Evolutionary conservation across 2,113 vertebrate species (phyloP).

Genomic region (Notarius quadriscutis): DNA sequence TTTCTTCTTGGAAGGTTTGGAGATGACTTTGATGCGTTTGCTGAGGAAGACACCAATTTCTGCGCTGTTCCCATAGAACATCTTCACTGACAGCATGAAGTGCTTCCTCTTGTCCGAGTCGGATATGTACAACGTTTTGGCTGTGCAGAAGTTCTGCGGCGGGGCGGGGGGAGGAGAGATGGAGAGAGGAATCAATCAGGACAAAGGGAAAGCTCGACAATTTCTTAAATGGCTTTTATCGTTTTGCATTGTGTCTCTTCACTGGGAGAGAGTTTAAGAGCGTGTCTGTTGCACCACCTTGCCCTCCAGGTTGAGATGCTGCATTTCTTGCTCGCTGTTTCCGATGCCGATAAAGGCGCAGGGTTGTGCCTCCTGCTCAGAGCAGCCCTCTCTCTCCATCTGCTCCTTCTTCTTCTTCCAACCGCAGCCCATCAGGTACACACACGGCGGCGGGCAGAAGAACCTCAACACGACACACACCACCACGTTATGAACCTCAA

Average conservation of each 20-base stretch:
- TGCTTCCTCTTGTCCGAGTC: constrained; percentile 99
- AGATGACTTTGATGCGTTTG: constrained; percentile 99
- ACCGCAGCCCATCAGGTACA: constrained; percentile 95
- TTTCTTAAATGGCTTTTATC: neutral
- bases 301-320: constrained; percentile 95
- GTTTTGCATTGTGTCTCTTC: neutral
- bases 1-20: constrained; percentile 99
- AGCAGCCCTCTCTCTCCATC: constrained; percentile 92
- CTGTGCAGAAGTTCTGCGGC: constrained; percentile 97
- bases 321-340: constrained; percentile 98
- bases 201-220: neutral
- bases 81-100: constrained; percentile 99
- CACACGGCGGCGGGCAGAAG: constrained; percentile 94
- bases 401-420: constrained; percentile 98
- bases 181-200: neutral
- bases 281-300: constrained; percentile 74
- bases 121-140: constrained; percentile 99
- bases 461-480: constrained; percentile 75
- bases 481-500: neutral
- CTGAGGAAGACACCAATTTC: constrained; percentile 99
- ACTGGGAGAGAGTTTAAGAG: neutral
- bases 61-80: constrained; percentile 98
- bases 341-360: constrained; percentile 97
- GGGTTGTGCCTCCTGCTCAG: constrained; percentile 93
- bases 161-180: constrained; percentile 52